These are phyloP conservation scores for Toxonevra muliebris DNA, from an alignment of 2,888 invertebrate genomes.

Conservation along the genomic window DNA sequence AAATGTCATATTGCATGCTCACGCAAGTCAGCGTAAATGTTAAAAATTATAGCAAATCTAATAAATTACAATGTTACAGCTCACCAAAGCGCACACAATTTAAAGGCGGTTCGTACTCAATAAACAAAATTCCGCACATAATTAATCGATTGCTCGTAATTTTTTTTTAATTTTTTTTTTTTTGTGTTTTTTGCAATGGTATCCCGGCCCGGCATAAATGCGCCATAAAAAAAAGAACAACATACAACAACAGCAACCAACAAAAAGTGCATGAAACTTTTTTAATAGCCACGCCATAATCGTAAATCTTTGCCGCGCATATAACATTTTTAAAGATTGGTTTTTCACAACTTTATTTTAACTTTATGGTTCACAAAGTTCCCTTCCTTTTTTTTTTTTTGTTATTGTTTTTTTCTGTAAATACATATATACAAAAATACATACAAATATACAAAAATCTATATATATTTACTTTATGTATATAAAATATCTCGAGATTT, in stretches of 20 bases:
- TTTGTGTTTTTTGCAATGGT: constrained; percentile 54
- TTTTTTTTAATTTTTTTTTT: constrained; percentile 35
- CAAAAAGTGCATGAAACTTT: constrained; percentile 52
- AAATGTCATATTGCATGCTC: constrained; percentile 50
- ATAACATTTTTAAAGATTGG: constrained; percentile 39
- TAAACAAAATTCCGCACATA: constrained; percentile 61
- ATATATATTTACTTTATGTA: constrained; percentile 5
- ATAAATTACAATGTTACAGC: constrained; percentile 54
- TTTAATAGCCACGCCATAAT: constrained; percentile 61
- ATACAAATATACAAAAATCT: neutral
- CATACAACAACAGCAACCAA: constrained; percentile 28
- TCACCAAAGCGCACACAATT: constrained; percentile 55
- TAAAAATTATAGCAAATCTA: constrained; percentile 58
- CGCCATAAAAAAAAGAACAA: constrained; percentile 33
- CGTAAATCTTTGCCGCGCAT: constrained; percentile 57
- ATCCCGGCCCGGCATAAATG: constrained; percentile 37
- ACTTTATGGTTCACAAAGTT: constrained; percentile 10
- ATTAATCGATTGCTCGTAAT: constrained; percentile 56
- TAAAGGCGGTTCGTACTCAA: constrained; percentile 58
- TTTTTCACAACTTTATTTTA: constrained; percentile 42
- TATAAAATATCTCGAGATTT: constrained; percentile 25
- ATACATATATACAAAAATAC: neutral
- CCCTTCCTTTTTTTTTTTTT: neutral
- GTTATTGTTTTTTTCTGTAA: neutral
- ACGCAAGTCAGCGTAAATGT: constrained; percentile 59